A percentile compares a stretch with the other conserved stretches of the same genome.
These are phyloP conservation scores for Dysdera silvatica DNA, from an alignment of 1,140 invertebrate species.

Conservation along the genomic window DNA sequence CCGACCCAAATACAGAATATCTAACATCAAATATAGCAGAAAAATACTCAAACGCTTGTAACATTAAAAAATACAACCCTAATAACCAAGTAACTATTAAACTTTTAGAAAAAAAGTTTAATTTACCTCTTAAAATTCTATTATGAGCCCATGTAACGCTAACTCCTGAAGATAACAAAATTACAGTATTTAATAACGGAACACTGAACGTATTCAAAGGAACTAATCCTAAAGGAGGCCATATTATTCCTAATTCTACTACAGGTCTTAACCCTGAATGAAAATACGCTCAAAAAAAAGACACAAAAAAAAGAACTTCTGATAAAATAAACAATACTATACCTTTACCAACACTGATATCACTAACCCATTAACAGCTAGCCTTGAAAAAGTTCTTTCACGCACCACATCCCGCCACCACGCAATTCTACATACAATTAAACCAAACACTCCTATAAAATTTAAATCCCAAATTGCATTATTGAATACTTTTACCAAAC, in stretches of 20 bases:
- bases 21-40: conserved; percentile 50
- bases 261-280: conserved; percentile 54
- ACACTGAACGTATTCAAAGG: conserved; percentile 56
- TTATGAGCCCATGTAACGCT: conserved; percentile 53
- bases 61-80: conserved; percentile 49
- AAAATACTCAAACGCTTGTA: conserved; percentile 44
- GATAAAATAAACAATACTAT: conserved; percentile 58
- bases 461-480: conserved; percentile 45
- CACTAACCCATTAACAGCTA: conserved; percentile 41
- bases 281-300: conserved; percentile 59
- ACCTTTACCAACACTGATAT: conserved; percentile 49
- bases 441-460: conserved; percentile 44
- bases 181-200: conserved; percentile 55
- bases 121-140: conserved; percentile 49
- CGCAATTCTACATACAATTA: conserved; percentile 49
- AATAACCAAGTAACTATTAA: conserved; percentile 51
- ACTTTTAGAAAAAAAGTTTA: conserved; percentile 42
- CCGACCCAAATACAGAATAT: conserved; percentile 56
- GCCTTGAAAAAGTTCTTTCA: conserved; percentile 48
- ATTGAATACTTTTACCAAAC: conserved; percentile 49
- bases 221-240: conserved; percentile 52
- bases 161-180: conserved; percentile 51
- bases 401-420: conserved; percentile 53
- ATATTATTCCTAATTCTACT: conserved; percentile 53
- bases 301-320: conserved; percentile 55